Evolutionary conservation across 2,113 vertebrate genomes (phyloP).

Genomic region (Catharus fuscescens): DNA sequence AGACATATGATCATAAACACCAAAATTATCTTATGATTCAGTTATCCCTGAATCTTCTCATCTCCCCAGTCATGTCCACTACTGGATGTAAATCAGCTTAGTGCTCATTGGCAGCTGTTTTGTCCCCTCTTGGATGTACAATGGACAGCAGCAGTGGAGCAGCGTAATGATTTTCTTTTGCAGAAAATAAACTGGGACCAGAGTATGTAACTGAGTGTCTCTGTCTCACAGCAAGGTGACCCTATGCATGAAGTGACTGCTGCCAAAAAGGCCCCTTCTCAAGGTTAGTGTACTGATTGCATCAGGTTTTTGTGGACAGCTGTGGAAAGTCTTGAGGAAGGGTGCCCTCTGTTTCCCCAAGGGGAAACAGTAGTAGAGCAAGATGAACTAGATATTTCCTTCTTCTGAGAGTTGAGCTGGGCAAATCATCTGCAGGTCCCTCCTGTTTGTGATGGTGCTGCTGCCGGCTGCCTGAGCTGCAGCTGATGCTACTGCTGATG

Average conservation of each 20-base stretch:
- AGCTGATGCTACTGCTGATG: not conserved
- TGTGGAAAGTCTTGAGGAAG: not conserved
- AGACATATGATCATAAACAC: not conserved
- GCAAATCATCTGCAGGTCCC: accelerated
- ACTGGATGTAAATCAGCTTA: not conserved
- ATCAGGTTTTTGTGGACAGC: not conserved
- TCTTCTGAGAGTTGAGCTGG: not conserved
- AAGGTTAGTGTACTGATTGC: not conserved
- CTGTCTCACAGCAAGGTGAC: not conserved
- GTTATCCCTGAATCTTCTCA: not conserved
- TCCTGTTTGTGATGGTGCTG: not conserved
- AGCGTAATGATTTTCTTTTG: not conserved
- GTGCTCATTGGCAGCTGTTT: not conserved
- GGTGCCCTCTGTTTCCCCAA: not conserved
- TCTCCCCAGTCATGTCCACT: not conserved
- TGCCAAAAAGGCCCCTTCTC: not conserved
- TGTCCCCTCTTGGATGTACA: not conserved
- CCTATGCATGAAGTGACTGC: not conserved
- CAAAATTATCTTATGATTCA: conserved; percentile 26
- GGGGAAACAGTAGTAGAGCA: accelerated
- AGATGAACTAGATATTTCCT: not conserved
- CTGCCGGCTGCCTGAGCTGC: not conserved
- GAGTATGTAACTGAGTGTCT: accelerated
- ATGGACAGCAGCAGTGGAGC: not conserved
- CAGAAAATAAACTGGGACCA: not conserved